Conservation (phyloP, 2,113 vertebrate species). For the Bolborhynchus lineola region DNA sequence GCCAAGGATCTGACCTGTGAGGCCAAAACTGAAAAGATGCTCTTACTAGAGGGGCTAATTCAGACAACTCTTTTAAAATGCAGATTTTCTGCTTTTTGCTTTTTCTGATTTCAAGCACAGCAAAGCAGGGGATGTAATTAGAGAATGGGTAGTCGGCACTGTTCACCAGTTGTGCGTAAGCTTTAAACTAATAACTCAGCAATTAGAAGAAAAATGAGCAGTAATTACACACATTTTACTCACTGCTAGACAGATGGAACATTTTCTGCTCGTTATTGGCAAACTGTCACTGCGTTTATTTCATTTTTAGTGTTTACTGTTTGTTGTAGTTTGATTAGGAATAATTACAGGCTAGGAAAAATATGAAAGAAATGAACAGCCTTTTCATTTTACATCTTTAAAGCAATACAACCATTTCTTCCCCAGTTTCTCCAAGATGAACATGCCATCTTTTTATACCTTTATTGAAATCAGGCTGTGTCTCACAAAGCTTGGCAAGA, state of each 20-base stretch:
- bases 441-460: neutral
- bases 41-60: slow-evolving; percentile 40
- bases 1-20: neutral
- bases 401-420: slow-evolving; percentile 39
- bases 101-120: slow-evolving; percentile 55
- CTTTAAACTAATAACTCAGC: slow-evolving; percentile 82
- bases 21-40: neutral
- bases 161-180: slow-evolving; percentile 74
- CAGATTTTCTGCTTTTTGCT: slow-evolving; percentile 18
- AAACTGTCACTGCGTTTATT: slow-evolving; percentile 79
- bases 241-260: slow-evolving; percentile 79
- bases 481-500: neutral
- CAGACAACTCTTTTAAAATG: slow-evolving; percentile 34
- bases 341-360: slow-evolving; percentile 77
- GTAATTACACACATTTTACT: slow-evolving; percentile 82
- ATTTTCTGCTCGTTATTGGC: slow-evolving; percentile 76
- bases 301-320: slow-evolving; percentile 80
- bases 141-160: slow-evolving; percentile 60
- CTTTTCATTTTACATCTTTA: slow-evolving; percentile 52
- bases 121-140: slow-evolving; percentile 67
- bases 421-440: neutral
- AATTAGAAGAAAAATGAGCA: slow-evolving; percentile 84
- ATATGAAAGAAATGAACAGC: slow-evolving; percentile 66
- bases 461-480: neutral
- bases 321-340: slow-evolving; percentile 79